Conservation (phyloP, 2,113 vertebrate species). For the Malurus elegans region DNA sequence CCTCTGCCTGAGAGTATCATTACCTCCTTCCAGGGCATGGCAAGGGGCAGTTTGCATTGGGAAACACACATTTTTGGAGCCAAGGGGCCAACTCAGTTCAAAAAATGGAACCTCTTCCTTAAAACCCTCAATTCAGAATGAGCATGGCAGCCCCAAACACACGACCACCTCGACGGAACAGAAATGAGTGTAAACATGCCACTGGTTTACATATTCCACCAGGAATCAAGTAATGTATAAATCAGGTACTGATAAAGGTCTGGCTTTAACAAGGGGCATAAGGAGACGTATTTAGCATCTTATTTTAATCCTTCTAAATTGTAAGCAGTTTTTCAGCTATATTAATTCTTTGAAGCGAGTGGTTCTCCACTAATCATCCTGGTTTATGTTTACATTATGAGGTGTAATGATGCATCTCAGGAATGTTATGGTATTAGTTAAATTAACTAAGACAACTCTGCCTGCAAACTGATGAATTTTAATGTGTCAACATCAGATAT, state of each 20-base stretch:
- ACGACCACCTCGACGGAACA: accelerated
- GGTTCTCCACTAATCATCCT: conserved; percentile 36
- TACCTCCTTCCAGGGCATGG: neutral
- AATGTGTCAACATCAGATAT: conserved; percentile 48
- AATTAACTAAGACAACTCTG: conserved; percentile 60
- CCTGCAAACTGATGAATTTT: conserved; percentile 60
- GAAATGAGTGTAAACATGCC: neutral
- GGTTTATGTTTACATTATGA: conserved; percentile 59
- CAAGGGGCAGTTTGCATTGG: neutral
- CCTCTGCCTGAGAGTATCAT: neutral
- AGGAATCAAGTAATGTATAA: neutral
- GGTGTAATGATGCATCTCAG: conserved; percentile 55
- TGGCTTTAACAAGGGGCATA: neutral
- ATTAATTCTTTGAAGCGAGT: neutral
- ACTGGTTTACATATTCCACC: neutral
- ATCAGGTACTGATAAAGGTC: neutral
- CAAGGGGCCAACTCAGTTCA: neutral
- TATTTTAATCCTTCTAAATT: conserved; percentile 20
- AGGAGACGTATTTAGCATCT: neutral
- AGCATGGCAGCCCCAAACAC: neutral
- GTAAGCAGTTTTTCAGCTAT: conserved; percentile 11
- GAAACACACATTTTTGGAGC: neutral
- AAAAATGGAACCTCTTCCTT: neutral
- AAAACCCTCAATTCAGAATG: neutral
- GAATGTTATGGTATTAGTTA: conserved; percentile 51